Percentiles rank a stretch among this genome's conserved stretches.
phyloP scores from a whole-genome alignment of 2,113 vertebrate genomes.

The Quiscalus mexicanus region DNA sequence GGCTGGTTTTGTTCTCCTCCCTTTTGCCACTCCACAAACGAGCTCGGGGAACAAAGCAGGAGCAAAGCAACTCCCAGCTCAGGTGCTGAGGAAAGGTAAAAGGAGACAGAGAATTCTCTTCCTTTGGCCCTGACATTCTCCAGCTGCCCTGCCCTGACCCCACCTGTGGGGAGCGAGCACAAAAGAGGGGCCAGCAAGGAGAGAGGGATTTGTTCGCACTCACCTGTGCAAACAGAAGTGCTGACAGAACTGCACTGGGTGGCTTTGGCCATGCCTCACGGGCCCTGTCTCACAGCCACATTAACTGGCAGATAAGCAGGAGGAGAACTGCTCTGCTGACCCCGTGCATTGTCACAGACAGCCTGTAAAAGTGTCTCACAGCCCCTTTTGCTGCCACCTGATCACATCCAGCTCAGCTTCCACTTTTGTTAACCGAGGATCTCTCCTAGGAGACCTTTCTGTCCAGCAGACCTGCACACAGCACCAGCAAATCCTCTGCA shows the following conservation, averaged over 20 bases:
- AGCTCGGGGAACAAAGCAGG: background rate
- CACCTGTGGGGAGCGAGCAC: background rate
- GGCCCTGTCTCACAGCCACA: background rate
- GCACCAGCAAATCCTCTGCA: fast-evolving
- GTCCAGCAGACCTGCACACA: background rate
- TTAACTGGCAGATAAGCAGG: background rate
- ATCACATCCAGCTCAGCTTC: background rate
- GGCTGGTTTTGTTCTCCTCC: background rate
- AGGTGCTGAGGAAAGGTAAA: background rate
- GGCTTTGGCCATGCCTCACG: fast-evolving
- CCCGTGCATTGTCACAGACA: fast-evolving
- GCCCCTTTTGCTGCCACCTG: background rate
- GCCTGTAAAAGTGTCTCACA: fast-evolving
- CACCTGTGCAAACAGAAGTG: background rate
- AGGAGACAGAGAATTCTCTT: background rate
- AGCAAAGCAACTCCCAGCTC: background rate
- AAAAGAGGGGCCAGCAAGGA: background rate
- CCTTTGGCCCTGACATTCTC: background rate
- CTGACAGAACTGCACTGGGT: background rate
- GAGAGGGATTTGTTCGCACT: background rate
- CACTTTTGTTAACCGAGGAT: fast-evolving
- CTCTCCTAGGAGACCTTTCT: background rate
- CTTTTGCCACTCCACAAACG: background rate
- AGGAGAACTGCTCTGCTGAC: background rate
- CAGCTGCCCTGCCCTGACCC: slow-evolving; percentile 12